Evolutionary conservation across 2,113 vertebrate species (phyloP), one percentile per base, ranked within the genome.

Genomic region (Plotosus lineatus): DNA sequence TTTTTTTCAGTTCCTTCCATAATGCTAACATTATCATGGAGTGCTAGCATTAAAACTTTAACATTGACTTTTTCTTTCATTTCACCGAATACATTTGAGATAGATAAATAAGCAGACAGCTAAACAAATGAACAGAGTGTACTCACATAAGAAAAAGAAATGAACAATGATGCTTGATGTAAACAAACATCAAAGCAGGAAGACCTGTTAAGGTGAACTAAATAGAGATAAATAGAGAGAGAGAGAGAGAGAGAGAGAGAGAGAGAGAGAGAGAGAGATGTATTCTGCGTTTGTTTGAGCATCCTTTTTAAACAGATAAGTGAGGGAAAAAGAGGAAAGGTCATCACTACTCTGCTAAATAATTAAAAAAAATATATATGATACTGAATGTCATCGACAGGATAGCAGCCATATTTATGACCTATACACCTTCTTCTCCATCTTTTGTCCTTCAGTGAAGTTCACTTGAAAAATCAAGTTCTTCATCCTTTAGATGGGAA

Each of bases 361-460:
- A 87, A 98, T 93, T 88, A 94, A 91, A 76, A 97, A 94, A 87
- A 98, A 93, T 88, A 94, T 94, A 97, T 93, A 87, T 97, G 95
- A 40, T 91, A 92, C 87, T 94, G 94, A 87, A 96, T 94, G 89
- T 92, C 90, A 72, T 92, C 93, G 48, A 88, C 89, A 86, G 88
- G 87, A 21, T 90, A 88, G 86, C 91, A 90, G 90, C 96, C 92
- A 85, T 72, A 21, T 21, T 50, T 6, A 2, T 51, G 28, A 50
- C 69, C 46, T 72, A 94, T 82, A 90, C 89, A 96, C 89, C 0
- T 82, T 90, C 87, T 93, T 94, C 90, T 93, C 14, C 94, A 93
- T 17, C 90, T 92, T 87, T 81, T 89, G 87, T 93, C 93, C 91
- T 91, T 94, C 94, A 94, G 93, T 92, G 94, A 93, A 50, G 94